Evolutionary conservation across 2,113 vertebrate genomes (phyloP), one percentile per base, ranked within the genome.

Genomic region (Esox niger): DNA sequence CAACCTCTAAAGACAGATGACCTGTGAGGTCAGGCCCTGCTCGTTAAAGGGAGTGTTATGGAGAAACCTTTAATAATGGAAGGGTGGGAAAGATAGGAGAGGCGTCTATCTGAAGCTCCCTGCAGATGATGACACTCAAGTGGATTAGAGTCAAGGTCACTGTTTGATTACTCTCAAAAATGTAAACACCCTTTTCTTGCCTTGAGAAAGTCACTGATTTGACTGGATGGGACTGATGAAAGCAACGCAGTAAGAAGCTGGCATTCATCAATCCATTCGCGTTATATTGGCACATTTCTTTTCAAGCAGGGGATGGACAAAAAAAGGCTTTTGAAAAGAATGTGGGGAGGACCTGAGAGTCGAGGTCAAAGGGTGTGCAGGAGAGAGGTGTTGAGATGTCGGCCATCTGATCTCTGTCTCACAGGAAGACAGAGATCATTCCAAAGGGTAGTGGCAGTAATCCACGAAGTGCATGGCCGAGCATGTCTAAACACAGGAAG

Each of bases 391-490:
- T 83, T 71, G n/a, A 61, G 30, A 32, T 35, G 65, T 83, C 71
- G 72, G 72, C 47, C 64, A 32, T 11, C 29, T 68, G 69, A 64
- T 76, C 71, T 17, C 20, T 49, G 75, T 73, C 78, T 52, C 81
- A 80, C 81, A 73, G 79, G 70, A 74, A 66, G 69, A 74, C 69
- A 8, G 71, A 71, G 9, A 65, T 74, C 71, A 66, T 38, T 76
- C 80, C 76, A 7, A 60, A 64, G 61, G 75, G 68, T n/a, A 27
- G 78, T 67, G 61, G 66, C 29, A 27, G 68, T 82, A 82, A 88
- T 88, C 79, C 77, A 70, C 57, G 55, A 73, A 83, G 75, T 80
- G 83, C 77, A 82, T 57, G 64, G 47, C 69, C 74, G 67, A 70
- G 67, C 68, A 73, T 30, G 66, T 47, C 62, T 62, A 69, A 62